Base-by-base conservation (phyloP, 2,113 vertebrate genomes). In the Mustela nigripes region DNA sequence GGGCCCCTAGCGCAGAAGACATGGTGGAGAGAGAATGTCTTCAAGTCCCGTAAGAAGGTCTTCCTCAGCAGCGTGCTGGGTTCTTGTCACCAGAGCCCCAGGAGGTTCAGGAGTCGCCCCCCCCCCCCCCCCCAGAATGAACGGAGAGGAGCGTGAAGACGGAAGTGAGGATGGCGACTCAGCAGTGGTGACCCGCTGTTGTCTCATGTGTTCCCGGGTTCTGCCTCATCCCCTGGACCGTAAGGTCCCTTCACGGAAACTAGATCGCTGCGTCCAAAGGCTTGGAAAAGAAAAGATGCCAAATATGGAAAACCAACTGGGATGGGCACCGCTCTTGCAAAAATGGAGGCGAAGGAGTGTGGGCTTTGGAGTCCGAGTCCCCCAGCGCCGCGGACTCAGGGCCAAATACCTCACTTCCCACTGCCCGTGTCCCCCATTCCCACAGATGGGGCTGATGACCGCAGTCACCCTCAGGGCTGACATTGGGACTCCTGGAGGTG, bases 131-230 rank as follows among this genome's bases (percentile, higher is more conserved):
- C 65, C 80, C n/a, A 12, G 24, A 0, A 0, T 1, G 28, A n/a
- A 18, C 19, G 0, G 50, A 0, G 50, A 67, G 53, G 18, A 63
- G 56, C 76, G 42, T 5, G 8, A 63, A 36, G 48, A 18, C 0
- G 31, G 10, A 58, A 76, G 42, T 4, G 5, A 65, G 82, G 36
- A 0, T 31, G 24, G 14, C 19, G 67, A 11, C 39, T 79, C 45
- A 42, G 65, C 42, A 33, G 14, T 31, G 79, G 28, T 1, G 0
- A 1, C 14, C 39, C 28, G 45, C 26, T 36, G 0, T 6, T 26
- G 50, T 42, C 24, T 24, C 7, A 31, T 31, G 21, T 4, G 5
- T 50, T 79, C 62, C 19, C 21, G 19, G 67, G 19, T 74, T 94
- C 69, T 56, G 69, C 48, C 89, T 74, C 50, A 31, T 36, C 73